Evolutionary conservation across 1,140 invertebrate species (phyloP).

Genomic region (Tetragonula clypearis): DNA sequence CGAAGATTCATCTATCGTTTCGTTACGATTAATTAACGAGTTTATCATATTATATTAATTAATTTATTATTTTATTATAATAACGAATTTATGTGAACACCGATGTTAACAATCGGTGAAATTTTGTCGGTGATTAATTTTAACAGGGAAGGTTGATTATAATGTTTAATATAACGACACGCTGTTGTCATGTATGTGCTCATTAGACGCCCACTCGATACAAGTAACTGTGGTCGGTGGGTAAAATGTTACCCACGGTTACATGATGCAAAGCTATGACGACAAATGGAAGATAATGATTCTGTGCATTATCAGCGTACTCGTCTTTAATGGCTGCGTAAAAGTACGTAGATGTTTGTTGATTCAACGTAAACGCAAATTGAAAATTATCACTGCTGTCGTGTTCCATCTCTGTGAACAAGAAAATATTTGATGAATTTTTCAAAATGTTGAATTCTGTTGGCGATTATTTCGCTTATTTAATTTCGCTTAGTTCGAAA

Average conservation of each 20-base stretch:
- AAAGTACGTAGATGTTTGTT: background rate
- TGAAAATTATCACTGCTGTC: background rate
- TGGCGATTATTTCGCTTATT: too few species aligned
- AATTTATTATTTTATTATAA: too few species aligned
- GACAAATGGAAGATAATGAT: conserved; percentile 1
- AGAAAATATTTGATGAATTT: too few species aligned
- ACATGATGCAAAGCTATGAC: background rate
- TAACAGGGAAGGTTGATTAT: background rate
- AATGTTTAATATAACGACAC: background rate
- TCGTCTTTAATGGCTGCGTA: background rate
- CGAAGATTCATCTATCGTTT: too few species aligned
- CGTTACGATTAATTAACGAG: too few species aligned
- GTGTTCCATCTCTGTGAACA: background rate
- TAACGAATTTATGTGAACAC: too few species aligned
- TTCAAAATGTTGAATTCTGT: too few species aligned
- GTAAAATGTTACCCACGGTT: conserved; percentile 4
- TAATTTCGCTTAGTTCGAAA: too few species aligned
- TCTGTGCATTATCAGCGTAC: background rate
- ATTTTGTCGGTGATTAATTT: too few species aligned
- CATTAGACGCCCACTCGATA: background rate
- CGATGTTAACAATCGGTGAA: too few species aligned
- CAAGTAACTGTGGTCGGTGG: background rate
- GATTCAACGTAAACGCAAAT: too few species aligned
- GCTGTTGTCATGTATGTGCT: background rate
- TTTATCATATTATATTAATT: too few species aligned